Percentiles rank a stretch among this genome's conserved stretches.
These are phyloP conservation scores for Otolemur garnettii DNA, from an alignment of 2,113 vertebrate genomes.

Conservation along the genomic window DNA sequence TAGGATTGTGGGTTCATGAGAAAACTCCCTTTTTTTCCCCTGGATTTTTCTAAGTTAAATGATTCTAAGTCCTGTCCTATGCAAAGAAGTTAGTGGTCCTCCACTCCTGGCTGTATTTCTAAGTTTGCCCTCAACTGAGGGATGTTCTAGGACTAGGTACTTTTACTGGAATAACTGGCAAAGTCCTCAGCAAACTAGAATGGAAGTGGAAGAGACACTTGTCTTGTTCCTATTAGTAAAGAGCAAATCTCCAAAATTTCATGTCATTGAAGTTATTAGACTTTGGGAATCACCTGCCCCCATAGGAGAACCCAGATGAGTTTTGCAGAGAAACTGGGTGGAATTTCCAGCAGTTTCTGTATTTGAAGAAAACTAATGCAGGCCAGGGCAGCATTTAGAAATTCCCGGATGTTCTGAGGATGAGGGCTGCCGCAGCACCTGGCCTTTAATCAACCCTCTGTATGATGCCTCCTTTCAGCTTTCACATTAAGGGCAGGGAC, in stretches of 20 bases:
- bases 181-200: background rate
- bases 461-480: conserved; percentile 35
- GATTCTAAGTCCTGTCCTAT: background rate
- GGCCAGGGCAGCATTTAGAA: conserved; percentile 27
- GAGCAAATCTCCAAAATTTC: background rate
- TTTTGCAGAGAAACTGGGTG: background rate
- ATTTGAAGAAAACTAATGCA: conserved; percentile 26
- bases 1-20: background rate
- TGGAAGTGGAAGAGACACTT: background rate
- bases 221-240: background rate
- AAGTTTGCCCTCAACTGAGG: background rate
- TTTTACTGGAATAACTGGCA: background rate
- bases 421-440: background rate
- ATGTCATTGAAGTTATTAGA: background rate
- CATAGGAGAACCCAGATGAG: background rate
- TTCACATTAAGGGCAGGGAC: background rate
- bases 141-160: background rate
- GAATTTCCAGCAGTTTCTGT: conserved; percentile 31
- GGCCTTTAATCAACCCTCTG: conserved; percentile 37
- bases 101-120: background rate
- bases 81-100: background rate
- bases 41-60: background rate
- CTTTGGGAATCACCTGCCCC: conserved; percentile 30
- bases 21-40: background rate
- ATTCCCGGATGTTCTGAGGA: background rate